phyloP scores from a whole-genome alignment of 2,113 vertebrate species.

The Zosterops lateralis region DNA sequence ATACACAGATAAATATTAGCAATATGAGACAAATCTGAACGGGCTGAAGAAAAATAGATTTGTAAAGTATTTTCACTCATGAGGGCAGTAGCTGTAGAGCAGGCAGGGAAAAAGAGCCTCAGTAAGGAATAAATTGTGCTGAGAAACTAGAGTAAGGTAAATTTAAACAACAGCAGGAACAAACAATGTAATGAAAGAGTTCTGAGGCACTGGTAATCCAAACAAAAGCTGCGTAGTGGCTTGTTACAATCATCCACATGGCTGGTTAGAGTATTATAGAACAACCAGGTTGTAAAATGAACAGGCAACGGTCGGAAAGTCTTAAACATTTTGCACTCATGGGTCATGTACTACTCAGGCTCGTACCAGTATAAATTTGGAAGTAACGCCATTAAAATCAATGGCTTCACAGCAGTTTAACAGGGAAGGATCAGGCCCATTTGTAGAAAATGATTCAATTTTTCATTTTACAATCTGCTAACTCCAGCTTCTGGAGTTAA shows the following conservation, averaged over 20 bases:
- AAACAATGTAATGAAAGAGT: conserved; percentile 49
- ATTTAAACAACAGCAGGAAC: conserved; percentile 45
- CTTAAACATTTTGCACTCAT: conserved; percentile 47
- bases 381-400: conserved; percentile 14
- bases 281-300: conserved; percentile 35
- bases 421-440: not conserved
- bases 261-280: conserved; percentile 24
- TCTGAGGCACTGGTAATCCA: not conserved
- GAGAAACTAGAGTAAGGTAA: conserved; percentile 17
- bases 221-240: not conserved
- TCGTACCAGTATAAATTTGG: not conserved
- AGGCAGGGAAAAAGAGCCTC: not conserved
- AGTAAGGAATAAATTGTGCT: not conserved
- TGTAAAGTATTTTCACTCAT: not conserved
- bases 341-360: conserved; percentile 8
- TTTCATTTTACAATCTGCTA: conserved; percentile 39
- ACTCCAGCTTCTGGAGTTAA: not conserved
- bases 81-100: not conserved
- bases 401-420: not conserved
- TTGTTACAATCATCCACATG: conserved; percentile 50
- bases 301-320: conserved; percentile 8
- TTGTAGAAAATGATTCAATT: conserved; percentile 1
- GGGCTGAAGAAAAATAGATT: not conserved
- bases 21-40: not conserved
- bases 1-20: not conserved